phyloP scores from a whole-genome alignment of 2,113 vertebrate genomes.

The Gallinago media region DNA sequence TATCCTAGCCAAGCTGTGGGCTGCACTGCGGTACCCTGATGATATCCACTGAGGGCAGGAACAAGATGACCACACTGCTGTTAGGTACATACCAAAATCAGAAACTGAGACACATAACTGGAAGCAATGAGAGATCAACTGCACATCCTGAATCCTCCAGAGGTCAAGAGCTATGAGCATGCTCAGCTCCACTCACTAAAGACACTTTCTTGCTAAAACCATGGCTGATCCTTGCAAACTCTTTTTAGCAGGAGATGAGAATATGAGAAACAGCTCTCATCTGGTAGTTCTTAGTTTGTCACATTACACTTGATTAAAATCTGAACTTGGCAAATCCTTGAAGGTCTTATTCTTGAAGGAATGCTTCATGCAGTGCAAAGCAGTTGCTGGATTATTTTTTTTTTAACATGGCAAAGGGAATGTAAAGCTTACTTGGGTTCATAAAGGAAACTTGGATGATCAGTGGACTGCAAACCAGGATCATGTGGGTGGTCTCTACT shows the following conservation, averaged over 20 bases:
- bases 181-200: neutral
- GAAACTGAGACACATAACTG: neutral
- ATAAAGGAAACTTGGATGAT: neutral
- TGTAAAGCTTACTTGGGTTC: neutral
- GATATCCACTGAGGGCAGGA: neutral
- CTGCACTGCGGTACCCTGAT: neutral
- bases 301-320: neutral
- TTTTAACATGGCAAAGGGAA: neutral
- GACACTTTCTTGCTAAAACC: neutral
- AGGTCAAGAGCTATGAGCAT: neutral
- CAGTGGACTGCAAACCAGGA: neutral
- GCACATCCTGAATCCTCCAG: neutral
- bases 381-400: slow-evolving; percentile 16
- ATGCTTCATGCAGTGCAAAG: neutral
- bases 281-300: neutral
- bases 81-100: neutral
- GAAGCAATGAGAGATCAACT: neutral
- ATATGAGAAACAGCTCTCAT: neutral
- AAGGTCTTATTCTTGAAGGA: neutral
- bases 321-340: neutral
- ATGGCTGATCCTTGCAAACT: neutral
- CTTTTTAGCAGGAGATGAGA: neutral
- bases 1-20: neutral
- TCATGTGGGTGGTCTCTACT: neutral
- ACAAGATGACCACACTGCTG: neutral